A percentile compares a stretch with the other conserved stretches of the same genome.
These are phyloP conservation scores for Trissonchulus sp. DNA, from an alignment of 2,888 invertebrate genomes.

Conservation along the genomic window DNA sequence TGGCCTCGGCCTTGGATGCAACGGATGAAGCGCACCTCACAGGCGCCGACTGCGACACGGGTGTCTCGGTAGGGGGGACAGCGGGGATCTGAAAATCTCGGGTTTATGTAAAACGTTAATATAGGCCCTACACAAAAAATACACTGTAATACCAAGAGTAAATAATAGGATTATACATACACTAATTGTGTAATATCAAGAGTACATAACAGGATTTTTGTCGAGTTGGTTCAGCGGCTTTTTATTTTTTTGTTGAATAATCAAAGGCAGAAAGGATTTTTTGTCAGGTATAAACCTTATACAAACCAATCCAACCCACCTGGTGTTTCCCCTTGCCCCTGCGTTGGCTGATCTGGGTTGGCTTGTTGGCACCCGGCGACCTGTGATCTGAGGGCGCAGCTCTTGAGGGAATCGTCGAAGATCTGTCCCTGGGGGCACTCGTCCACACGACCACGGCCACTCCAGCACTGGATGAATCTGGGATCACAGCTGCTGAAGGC, in stretches of 20 bases:
- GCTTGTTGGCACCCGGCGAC: neutral
- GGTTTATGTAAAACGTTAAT: neutral
- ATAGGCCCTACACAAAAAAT: no score
- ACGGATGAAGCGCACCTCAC: constrained; percentile 5
- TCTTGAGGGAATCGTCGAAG: neutral
- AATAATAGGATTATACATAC: no score
- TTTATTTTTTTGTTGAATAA: no score
- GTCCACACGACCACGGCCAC: constrained; percentile 14
- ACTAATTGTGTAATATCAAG: no score
- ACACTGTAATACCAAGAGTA: no score
- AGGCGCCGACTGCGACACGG: neutral
- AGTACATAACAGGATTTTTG: no score
- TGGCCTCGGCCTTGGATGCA: neutral
- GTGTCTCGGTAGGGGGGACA: neutral
- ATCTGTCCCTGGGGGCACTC: constrained; percentile 8
- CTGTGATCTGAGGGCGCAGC: neutral
- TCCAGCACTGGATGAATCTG: constrained; percentile 7
- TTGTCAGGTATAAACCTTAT: no score
- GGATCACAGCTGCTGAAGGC: neutral
- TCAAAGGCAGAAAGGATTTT: no score
- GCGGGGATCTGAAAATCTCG: neutral
- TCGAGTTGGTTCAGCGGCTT: no score
- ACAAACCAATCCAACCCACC: no score
- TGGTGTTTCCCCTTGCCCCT: no score
- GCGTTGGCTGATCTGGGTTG: no score